These are phyloP conservation scores for Simalia tracyae DNA, from an alignment of 2,797 vertebrate genomes.

Conservation along the genomic window DNA sequence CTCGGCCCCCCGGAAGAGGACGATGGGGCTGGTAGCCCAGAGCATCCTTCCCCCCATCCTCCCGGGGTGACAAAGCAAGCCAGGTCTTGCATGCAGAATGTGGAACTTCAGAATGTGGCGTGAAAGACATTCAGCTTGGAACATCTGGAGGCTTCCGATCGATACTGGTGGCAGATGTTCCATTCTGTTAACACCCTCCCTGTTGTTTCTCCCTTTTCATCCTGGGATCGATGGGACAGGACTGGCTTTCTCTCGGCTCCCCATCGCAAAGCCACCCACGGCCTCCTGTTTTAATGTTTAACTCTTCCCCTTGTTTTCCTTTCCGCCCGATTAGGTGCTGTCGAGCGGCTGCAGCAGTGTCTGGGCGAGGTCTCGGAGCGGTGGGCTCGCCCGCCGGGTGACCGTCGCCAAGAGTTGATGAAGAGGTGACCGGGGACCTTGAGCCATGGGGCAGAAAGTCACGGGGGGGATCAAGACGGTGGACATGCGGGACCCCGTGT, in stretches of 20 bases:
- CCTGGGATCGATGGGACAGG: background rate
- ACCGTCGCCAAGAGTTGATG: conserved; percentile 49
- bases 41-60: background rate
- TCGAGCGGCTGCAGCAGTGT: conserved; percentile 31
- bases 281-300: conserved; percentile 45
- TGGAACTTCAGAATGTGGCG: background rate
- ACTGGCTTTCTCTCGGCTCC: background rate
- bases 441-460: conserved; percentile 97
- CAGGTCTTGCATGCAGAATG: background rate
- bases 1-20: background rate
- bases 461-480: conserved; percentile 97
- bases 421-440: conserved; percentile 45
- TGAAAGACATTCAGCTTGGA: background rate
- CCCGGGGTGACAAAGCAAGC: background rate
- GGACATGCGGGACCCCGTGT: conserved; percentile 94
- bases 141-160: background rate
- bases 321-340: conserved; percentile 70
- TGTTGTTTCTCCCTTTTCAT: background rate
- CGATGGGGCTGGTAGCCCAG: background rate
- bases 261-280: background rate
- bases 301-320: conserved; percentile 32
- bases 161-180: background rate
- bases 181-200: background rate
- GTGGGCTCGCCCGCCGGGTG: conserved; percentile 36
- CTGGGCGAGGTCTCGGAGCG: conserved; percentile 53